phyloP scores from a whole-genome alignment of 2,797 vertebrate species.

The Rhinophrynus dorsalis region DNA sequence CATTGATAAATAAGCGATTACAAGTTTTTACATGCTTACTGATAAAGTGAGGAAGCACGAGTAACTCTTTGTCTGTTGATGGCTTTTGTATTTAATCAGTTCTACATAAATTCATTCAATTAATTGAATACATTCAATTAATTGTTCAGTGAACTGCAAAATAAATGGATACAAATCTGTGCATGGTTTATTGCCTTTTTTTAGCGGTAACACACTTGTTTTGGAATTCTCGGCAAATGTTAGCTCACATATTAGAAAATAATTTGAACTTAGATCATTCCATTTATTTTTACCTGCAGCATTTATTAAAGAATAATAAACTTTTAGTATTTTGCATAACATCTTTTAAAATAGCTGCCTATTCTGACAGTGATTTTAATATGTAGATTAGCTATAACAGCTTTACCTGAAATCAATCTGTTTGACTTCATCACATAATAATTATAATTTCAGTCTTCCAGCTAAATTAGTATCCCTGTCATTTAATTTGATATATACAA shows the following conservation, averaged over 20 bases:
- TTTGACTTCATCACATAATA: slow-evolving; percentile 34
- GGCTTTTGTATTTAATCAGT: no score
- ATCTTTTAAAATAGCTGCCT: slow-evolving; percentile 14
- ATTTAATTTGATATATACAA: slow-evolving; percentile 41
- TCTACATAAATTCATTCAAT: no score
- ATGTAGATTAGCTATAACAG: slow-evolving; percentile 37
- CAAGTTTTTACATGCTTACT: no score
- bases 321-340: not conserved
- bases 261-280: slow-evolving; percentile 11
- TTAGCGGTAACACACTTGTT: slow-evolving; percentile 25
- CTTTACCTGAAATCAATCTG: slow-evolving; percentile 47
- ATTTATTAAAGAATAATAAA: slow-evolving; percentile 30
- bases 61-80: no score
- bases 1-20: no score
- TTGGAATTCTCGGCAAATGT: slow-evolving; percentile 21
- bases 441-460: slow-evolving; percentile 44
- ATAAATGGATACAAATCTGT: no score
- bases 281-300: slow-evolving; percentile 25
- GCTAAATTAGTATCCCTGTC: slow-evolving; percentile 41
- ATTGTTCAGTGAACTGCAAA: no score
- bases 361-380: slow-evolving; percentile 34
- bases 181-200: slow-evolving; percentile 3
- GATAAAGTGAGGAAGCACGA: no score
- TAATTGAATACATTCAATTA: no score
- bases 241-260: slow-evolving; percentile 17